Evolutionary conservation across 30 jellyfish, hydroid and myxozoan genomes (phyloP).

Genomic region (Pelagia noctiluca): DNA sequence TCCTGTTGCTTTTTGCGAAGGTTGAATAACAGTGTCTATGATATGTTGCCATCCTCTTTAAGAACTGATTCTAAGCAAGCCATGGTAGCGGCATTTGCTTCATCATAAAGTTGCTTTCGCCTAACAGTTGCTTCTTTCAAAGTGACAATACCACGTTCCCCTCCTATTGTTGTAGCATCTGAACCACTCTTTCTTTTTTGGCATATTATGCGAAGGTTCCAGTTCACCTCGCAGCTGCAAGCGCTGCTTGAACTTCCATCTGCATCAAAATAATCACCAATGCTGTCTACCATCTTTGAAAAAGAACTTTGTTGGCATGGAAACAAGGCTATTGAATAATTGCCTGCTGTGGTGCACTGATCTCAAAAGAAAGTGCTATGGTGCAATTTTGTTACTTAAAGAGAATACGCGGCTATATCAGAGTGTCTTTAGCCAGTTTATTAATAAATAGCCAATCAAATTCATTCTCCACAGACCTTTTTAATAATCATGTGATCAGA

Average conservation of each 20-base stretch:
- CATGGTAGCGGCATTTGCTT: not conserved
- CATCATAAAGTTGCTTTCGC: constrained; percentile 2
- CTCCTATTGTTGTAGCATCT: not conserved
- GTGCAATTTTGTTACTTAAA: not conserved
- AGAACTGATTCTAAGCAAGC: constrained; percentile 9
- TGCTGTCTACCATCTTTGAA: constrained; percentile 1
- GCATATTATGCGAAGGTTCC: constrained; percentile 1
- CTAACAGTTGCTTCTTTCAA: not conserved
- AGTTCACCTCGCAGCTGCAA: constrained; percentile 1
- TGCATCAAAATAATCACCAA: not conserved
- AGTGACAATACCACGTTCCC: constrained; percentile 8
- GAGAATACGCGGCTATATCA: no score
- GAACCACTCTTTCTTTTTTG: constrained; percentile 16
- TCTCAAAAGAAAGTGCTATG: no score
- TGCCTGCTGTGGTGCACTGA: not conserved
- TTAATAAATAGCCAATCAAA: no score
- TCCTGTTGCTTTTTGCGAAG: not conserved
- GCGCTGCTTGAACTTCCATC: constrained; percentile 1
- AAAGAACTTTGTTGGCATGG: not conserved
- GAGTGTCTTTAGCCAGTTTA: no score
- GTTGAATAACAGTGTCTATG: constrained; percentile 4
- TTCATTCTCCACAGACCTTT: no score
- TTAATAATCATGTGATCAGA: no score
- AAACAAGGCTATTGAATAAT: not conserved
- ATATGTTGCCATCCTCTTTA: not conserved